A percentile compares a stretch with the other conserved stretches of the same genome.
Conservation (phyloP, 2,113 vertebrate species). For the Percopsis transmontana region DNA sequence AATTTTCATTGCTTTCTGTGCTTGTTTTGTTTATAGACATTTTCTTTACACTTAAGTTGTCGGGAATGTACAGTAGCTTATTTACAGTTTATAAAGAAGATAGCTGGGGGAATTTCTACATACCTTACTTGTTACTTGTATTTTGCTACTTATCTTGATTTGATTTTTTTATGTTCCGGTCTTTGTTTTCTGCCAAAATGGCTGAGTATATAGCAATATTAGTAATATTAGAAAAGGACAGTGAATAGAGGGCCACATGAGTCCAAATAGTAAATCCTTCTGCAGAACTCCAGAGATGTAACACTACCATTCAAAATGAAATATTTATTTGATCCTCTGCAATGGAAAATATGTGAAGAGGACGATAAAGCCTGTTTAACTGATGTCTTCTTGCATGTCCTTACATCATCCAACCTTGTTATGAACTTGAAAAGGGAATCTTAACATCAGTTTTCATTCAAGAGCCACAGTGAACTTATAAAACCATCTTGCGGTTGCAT, state of each 20-base stretch:
- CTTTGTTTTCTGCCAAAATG: slow-evolving; percentile 13
- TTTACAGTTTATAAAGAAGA: background rate
- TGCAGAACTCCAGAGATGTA: background rate
- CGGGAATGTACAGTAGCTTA: too few relatives aligned
- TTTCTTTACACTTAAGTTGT: too few relatives aligned
- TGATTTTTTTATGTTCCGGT: slow-evolving; percentile 36
- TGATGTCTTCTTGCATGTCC: slow-evolving; percentile 18
- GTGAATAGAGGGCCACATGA: slow-evolving; percentile 31
- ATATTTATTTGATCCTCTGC: slow-evolving; percentile 48
- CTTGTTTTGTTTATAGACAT: too few relatives aligned
- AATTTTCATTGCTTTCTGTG: too few relatives aligned
- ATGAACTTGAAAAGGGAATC: slow-evolving; percentile 3
- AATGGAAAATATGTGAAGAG: slow-evolving; percentile 38
- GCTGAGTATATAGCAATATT: too few relatives aligned
- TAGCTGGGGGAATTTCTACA: background rate
- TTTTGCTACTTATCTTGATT: slow-evolving; percentile 14
- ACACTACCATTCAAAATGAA: too few relatives aligned
- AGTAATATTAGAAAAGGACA: slow-evolving; percentile 27
- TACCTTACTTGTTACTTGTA: background rate
- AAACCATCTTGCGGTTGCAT: slow-evolving; percentile 8
- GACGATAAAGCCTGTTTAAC: background rate
- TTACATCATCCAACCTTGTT: slow-evolving; percentile 21
- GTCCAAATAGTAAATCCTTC: slow-evolving; percentile 49
- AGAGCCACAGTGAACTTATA: background rate
- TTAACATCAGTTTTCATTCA: background rate